Evolutionary conservation across 2,888 invertebrate genomes (phyloP).

Genomic region (Ennomos erosarius): DNA sequence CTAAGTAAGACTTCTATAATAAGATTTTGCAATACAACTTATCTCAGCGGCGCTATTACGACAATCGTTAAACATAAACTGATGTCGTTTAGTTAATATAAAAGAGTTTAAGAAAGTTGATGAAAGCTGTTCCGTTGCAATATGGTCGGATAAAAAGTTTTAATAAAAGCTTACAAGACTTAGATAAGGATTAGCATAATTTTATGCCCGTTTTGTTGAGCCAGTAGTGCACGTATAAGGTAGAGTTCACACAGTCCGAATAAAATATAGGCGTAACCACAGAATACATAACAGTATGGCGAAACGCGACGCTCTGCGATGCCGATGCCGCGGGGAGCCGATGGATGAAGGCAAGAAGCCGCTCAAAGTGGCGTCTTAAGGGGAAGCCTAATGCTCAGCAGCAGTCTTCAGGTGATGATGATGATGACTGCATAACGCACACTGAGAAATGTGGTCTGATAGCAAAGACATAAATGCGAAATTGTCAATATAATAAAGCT

Average conservation of each 20-base stretch:
- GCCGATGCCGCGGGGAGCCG: too few relatives aligned
- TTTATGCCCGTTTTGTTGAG: conserved; percentile 39
- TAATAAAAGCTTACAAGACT: conserved; percentile 55
- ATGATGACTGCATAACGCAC: too few relatives aligned
- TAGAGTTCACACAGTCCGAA: conserved; percentile 10
- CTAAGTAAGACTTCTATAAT: background rate
- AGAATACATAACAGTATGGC: too few relatives aligned
- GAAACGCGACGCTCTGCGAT: too few relatives aligned
- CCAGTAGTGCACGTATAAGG: conserved; percentile 23
- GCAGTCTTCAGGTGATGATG: too few relatives aligned
- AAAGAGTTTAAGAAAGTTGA: conserved; percentile 51
- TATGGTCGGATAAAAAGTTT: conserved; percentile 42
- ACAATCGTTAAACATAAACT: conserved; percentile 40
- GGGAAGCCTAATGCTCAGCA: too few relatives aligned
- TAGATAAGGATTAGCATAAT: conserved; percentile 61
- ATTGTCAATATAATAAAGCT: too few relatives aligned
- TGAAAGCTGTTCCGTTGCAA: conserved; percentile 52
- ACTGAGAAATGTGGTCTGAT: too few relatives aligned
- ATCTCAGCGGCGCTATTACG: conserved; percentile 35
- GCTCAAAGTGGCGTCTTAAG: too few relatives aligned
- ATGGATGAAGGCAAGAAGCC: too few relatives aligned
- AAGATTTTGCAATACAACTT: conserved; percentile 29
- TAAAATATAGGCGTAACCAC: too few relatives aligned
- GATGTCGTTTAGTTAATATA: conserved; percentile 48
- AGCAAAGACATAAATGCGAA: too few relatives aligned